Evolutionary conservation across 2,797 vertebrate species (phyloP), one percentile per base, ranked within the genome.

Genomic region (Sebastes minor): DNA sequence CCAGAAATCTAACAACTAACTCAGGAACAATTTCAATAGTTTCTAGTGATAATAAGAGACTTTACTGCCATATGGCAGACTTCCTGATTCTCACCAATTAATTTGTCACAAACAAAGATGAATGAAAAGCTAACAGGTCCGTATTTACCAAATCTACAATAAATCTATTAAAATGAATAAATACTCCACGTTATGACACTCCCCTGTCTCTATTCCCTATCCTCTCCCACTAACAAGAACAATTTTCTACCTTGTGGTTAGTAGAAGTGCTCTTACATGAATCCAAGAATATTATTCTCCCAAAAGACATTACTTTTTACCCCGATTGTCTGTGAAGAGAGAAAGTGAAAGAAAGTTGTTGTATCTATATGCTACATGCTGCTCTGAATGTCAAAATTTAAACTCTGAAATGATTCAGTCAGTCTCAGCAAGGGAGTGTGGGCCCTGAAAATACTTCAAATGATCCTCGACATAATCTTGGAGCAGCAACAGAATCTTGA

Each of bases 401-500:
- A 76, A 79, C 62, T 63, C 23, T 66, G 20, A 78, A 74, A 80
- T 68, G 64, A 85, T 80, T 83, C 71, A 84, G 42, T 82, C 74
- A 30, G 76, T 16, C 35, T 56, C 69, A 63, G 77, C 59, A 27
- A 16, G 63, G 66, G 63, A 76, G 78, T 52, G 76, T 49, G 68
- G 64, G 46, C 72, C 61, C 75, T 71, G 76, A 80, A 86, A 82
- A 83, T 70, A 80, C 71, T 86, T 88, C 57, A 86, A 86, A 91
- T 88, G 75, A 86, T 88, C 61, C 81, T 69, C 42, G 8, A 77
- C 81, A 84, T 83, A 74, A 88, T 90, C 62, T 89, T 78, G 74
- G 79, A 88, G 78, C 35, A 75, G 80, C 71, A 80, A 81, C 65
- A 76, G 75, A 88, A 88, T 84, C 57, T 62, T 22, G 28, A 84